Evolutionary conservation across 53 echinoderm and acorn worm species (phyloP), one percentile per base, ranked within the genome.

Genomic region (Hippasteria phrygiana): DNA sequence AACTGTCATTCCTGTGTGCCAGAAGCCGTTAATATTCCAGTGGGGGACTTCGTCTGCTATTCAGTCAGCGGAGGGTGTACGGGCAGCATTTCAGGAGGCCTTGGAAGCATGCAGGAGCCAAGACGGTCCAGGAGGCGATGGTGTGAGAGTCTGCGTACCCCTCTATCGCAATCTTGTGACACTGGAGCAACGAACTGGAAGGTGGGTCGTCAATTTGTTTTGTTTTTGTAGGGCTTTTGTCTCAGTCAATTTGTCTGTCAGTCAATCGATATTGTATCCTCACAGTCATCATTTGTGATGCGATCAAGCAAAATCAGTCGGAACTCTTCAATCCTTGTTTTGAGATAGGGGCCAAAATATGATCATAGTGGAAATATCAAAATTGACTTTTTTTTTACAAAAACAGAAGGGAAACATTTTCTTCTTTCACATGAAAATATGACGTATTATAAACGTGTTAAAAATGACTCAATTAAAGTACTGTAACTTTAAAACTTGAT

Each of bases 11-110:
- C 11, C 12, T 70, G 1, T 64, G 9, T 83, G 8, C 22, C 46
- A 89, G 89, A 70, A 76, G 59, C 85, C 75, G 3, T 92, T 92
- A 43, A 64, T 89, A 34, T 88, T 81, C 62, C 93, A 89, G 75
- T 93, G 89, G 93, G 43, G 71, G 17, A 39, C 84, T 32, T 29
- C 43, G 16, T 31, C 62, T 22, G 62, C 73, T 20, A 56, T 73
- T 80, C 67, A 47, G 33, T 78, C 87, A 4, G 36, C 78, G 28
- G 88, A 80, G 72, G 72, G 81, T 46, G 17, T 91, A 12, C 73
- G 67, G 16, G 45, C 35, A 46, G 80, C 72, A n/a, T 92, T 89
- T 29, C 56, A 75, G 4, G 80, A 88, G 48, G 93, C 85, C 47
- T 17, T 93, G 34, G 54, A 53, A 27, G 66, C 76, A 24, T 93